Evolutionary conservation across 1,140 invertebrate species (phyloP).

Genomic region (Aphaenogaster rudis): DNA sequence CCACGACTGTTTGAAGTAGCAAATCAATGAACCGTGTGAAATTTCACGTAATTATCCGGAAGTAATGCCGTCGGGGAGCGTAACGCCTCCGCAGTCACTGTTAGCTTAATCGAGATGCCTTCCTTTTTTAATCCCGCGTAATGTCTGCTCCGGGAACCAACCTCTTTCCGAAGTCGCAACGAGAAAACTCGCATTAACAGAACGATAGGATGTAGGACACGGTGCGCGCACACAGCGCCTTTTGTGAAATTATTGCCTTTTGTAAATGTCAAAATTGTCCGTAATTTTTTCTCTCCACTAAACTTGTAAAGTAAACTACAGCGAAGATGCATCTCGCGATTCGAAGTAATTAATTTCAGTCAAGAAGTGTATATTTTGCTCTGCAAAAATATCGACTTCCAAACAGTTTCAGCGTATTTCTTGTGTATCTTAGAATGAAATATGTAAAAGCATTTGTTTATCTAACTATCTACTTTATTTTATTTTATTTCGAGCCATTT

Average conservation of each 20-base stretch:
- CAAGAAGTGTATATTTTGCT: background rate
- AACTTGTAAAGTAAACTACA: background rate
- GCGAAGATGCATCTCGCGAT: background rate
- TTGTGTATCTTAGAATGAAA: background rate
- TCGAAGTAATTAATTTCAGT: background rate
- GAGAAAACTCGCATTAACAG: conserved; percentile 50
- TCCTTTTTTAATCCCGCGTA: conserved; percentile 66
- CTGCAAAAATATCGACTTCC: background rate
- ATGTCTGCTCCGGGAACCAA: conserved; percentile 38
- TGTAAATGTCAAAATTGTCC: conserved; percentile 14
- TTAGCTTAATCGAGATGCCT: conserved; percentile 55
- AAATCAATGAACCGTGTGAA: conserved; percentile 67
- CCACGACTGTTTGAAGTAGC: conserved; percentile 43
- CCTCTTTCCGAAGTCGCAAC: background rate
- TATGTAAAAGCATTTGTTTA: background rate
- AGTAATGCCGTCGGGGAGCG: conserved; percentile 62
- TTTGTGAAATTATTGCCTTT: conserved; percentile 4
- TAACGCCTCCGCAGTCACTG: conserved; percentile 48
- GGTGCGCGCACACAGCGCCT: background rate
- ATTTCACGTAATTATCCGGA: conserved; percentile 72
- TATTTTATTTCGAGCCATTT: background rate
- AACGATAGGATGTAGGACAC: conserved; percentile 18
- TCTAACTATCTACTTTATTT: background rate
- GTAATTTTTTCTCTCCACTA: background rate
- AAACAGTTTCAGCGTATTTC: background rate